A percentile compares a stretch with the other conserved stretches of the same genome.
phyloP scores from a whole-genome alignment of 2,888 invertebrate genomes.

The Leptopilina drosophilae region DNA sequence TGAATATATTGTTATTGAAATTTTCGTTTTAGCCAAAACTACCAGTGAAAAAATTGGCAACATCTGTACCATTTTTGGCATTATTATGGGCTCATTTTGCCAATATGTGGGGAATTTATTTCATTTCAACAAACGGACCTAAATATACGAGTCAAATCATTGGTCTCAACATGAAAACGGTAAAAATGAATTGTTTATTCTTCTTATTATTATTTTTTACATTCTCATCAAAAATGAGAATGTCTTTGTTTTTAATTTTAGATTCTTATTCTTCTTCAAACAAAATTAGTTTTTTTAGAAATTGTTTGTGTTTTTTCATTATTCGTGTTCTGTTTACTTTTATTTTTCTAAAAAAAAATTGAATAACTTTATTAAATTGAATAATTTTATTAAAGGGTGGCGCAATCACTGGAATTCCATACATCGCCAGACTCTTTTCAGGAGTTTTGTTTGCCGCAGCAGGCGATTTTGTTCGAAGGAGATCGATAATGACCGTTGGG shows the following conservation, averaged over 20 bases:
- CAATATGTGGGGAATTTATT: conserved; percentile 89
- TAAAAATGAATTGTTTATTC: conserved; percentile 49
- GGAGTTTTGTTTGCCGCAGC: conserved; percentile 85
- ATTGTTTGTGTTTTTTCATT: not conserved
- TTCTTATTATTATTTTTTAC: not conserved
- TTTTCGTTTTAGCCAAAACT: conserved; percentile 80
- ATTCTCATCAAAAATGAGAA: no score
- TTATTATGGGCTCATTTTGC: conserved; percentile 85
- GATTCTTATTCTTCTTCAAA: no score
- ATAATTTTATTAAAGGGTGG: conserved; percentile 80
- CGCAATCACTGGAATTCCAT: conserved; percentile 85
- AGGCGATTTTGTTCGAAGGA: conserved; percentile 82
- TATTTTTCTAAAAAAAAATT: conserved; percentile 26
- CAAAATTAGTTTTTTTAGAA: no score
- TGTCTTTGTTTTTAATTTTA: no score
- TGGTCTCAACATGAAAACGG: conserved; percentile 83
- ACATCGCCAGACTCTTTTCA: conserved; percentile 84
- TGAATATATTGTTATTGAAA: not conserved
- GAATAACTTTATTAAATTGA: conserved; percentile 24
- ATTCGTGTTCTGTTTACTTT: not conserved
- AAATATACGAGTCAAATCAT: conserved; percentile 86
- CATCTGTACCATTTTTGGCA: conserved; percentile 85
- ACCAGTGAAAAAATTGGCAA: conserved; percentile 81
- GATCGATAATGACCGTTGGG: conserved; percentile 76
- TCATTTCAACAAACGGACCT: conserved; percentile 87